Percentiles rank a stretch among this genome's conserved stretches.
Evolutionary conservation across 1,140 invertebrate species (phyloP).

Genomic region (Teleogryllus occipitalis): DNA sequence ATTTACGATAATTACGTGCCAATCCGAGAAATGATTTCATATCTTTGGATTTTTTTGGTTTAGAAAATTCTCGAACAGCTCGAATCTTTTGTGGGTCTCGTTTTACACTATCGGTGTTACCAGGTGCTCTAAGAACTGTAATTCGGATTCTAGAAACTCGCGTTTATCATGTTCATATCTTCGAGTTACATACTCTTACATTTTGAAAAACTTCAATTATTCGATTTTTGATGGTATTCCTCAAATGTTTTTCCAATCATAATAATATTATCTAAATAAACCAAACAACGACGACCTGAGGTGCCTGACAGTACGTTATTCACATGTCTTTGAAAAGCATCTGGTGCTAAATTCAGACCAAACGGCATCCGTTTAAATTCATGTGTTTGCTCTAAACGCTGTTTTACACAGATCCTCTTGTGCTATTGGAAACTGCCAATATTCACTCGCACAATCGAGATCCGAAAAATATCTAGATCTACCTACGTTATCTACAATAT

Average conservation of each 20-base stretch:
- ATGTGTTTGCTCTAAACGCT: background rate
- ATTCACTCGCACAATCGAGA: background rate
- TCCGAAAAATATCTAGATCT: background rate
- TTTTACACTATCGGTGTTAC: too few species aligned
- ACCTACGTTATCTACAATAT: background rate
- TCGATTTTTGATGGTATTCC: background rate
- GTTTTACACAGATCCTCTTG: background rate
- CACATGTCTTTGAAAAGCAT: background rate
- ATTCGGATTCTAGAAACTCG: too few species aligned
- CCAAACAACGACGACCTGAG: background rate
- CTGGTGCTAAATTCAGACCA: background rate
- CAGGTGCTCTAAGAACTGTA: too few species aligned
- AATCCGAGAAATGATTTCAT: conserved; percentile 25
- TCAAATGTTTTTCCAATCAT: background rate
- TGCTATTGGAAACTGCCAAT: background rate
- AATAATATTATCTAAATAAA: conserved; percentile 4
- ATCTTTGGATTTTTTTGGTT: too few species aligned
- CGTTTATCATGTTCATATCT: too few species aligned
- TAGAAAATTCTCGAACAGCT: too few species aligned
- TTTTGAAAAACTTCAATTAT: too few species aligned
- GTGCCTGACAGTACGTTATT: background rate
- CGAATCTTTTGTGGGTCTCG: too few species aligned
- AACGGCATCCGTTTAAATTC: background rate
- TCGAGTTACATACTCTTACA: too few species aligned
- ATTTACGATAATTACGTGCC: conserved; percentile 27